Evolutionary conservation across 2,888 invertebrate genomes (phyloP).

Genomic region (Rhagonycha fulva): DNA sequence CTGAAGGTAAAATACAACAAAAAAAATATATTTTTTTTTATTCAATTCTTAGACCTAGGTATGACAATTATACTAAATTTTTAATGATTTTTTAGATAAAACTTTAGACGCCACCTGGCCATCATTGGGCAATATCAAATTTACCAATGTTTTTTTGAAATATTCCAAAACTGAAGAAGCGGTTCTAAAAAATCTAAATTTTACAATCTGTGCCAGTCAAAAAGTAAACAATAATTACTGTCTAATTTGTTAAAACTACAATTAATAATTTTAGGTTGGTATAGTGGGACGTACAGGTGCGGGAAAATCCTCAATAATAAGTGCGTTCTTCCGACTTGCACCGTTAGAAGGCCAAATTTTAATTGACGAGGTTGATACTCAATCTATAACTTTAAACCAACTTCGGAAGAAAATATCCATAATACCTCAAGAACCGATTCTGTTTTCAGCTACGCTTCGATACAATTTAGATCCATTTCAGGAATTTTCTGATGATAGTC

Average conservation of each 20-base stretch:
- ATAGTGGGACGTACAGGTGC: slow-evolving; percentile 88
- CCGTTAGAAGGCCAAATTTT: slow-evolving; percentile 76
- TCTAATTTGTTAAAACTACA: not conserved
- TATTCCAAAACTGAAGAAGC: slow-evolving; percentile 66
- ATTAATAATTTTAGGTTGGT: slow-evolving; percentile 62
- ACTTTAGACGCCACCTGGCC: slow-evolving; percentile 59
- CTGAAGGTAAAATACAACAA: slow-evolving; percentile 40
- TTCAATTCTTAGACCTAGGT: not conserved
- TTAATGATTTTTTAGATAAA: slow-evolving; percentile 3
- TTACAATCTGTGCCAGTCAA: slow-evolving; percentile 64
- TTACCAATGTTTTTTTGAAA: slow-evolving; percentile 63
- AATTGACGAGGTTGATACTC: slow-evolving; percentile 77
- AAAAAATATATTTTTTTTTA: too few species aligned
- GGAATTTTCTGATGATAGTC: slow-evolving; percentile 68
- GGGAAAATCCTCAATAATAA: slow-evolving; percentile 81
- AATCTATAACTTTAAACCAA: slow-evolving; percentile 74
- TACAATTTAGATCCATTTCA: slow-evolving; percentile 84
- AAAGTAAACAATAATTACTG: slow-evolving; percentile 58
- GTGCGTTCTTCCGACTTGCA: slow-evolving; percentile 81
- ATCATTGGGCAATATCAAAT: slow-evolving; percentile 61
- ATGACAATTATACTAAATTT: not conserved
- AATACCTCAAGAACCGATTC: slow-evolving; percentile 53
- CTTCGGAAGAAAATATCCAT: slow-evolving; percentile 82
- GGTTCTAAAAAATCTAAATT: slow-evolving; percentile 69
- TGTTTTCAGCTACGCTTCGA: slow-evolving; percentile 77